Evolutionary conservation across 2,113 vertebrate genomes (phyloP).

Genomic region (Carassius auratus): DNA sequence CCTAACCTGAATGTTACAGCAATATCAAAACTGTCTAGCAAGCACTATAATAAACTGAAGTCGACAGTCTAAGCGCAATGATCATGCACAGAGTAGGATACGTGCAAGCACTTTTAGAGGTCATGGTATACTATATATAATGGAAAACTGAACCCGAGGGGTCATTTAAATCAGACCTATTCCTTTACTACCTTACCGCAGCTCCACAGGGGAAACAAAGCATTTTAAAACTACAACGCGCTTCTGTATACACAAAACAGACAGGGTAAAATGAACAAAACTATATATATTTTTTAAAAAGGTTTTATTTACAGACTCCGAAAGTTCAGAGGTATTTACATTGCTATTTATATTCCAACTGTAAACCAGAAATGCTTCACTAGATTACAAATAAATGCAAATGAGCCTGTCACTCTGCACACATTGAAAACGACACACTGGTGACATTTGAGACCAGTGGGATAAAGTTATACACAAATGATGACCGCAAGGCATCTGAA

Average conservation of each 20-base stretch:
- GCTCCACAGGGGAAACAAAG: not conserved
- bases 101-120: not conserved
- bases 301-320: slow-evolving; percentile 45
- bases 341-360: slow-evolving; percentile 41
- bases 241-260: not conserved
- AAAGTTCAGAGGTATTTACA: slow-evolving; percentile 47
- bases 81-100: not conserved
- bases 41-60: not conserved
- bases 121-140: not conserved
- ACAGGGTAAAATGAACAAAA: not conserved
- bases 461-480: slow-evolving; percentile 2
- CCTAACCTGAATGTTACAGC: not conserved
- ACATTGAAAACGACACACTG: not conserved
- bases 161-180: not conserved
- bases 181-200: not conserved
- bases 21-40: not conserved
- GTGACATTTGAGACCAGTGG: slow-evolving; percentile 7
- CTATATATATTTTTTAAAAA: not conserved
- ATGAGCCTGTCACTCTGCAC: not conserved
- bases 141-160: not conserved
- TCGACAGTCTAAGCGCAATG: not conserved
- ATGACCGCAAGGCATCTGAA: not conserved
- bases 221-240: not conserved
- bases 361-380: not conserved
- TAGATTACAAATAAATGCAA: slow-evolving; percentile 9